These are phyloP conservation scores for Sciurus vulgaris DNA, from an alignment of 2,797 vertebrate genomes.

Conservation along the genomic window DNA sequence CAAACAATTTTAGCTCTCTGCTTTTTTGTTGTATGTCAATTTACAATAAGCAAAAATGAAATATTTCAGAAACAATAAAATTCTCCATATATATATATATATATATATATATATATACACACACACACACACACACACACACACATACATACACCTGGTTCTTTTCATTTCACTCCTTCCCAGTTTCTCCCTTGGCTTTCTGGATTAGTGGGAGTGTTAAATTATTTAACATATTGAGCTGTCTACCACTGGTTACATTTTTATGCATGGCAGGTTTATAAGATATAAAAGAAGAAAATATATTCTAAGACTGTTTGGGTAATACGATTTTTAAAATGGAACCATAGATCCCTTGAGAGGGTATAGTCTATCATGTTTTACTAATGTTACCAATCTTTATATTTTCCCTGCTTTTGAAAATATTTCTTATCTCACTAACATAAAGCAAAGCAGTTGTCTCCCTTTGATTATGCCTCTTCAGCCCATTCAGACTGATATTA, in stretches of 20 bases:
- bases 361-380: not conserved
- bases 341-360: not conserved
- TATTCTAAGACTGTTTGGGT: constrained; percentile 44
- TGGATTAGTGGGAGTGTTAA: constrained; percentile 70
- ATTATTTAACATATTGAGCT: constrained; percentile 78
- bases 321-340: constrained; percentile 25
- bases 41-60: constrained; percentile 50
- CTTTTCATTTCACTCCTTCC: not conserved
- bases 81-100: not conserved
- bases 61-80: not conserved
- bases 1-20: constrained; percentile 74
- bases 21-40: not conserved
- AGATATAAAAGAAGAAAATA: constrained; percentile 68
- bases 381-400: constrained; percentile 62
- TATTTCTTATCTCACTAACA: constrained; percentile 40
- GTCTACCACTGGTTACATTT: constrained; percentile 71
- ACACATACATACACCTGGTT: not conserved
- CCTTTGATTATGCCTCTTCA: constrained; percentile 58
- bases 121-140: not conserved
- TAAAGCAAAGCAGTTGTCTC: constrained; percentile 70
- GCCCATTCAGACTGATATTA: not conserved
- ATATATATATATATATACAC: too few relatives aligned
- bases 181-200: constrained; percentile 13
- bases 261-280: constrained; percentile 62
- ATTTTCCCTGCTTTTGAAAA: constrained; percentile 72